Evolutionary conservation across 2,113 vertebrate genomes (phyloP).

Genomic region (mouse (Mus musculus)): GRCm39 chr7:102705001-102705500

Average conservation of each 20-base stretch:
- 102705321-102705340: neutral
- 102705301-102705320: neutral
- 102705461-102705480: neutral
- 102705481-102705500: neutral
- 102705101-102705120: no score
- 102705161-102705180: no score
- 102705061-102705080: no score
- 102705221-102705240: neutral
- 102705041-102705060: no score
- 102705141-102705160: neutral
- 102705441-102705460: neutral
- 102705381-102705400: neutral
- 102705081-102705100: no score
- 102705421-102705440: no score
- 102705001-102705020: no score
- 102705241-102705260: neutral
- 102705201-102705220: neutral
- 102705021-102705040: no score
- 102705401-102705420: neutral
- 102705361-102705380: neutral
- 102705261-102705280: neutral
- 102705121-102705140: no score
- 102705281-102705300: neutral
- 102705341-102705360: neutral
- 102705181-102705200: no score